Conservation (phyloP, 2,797 vertebrate species). For the Hydrolagus colliei region DNA sequence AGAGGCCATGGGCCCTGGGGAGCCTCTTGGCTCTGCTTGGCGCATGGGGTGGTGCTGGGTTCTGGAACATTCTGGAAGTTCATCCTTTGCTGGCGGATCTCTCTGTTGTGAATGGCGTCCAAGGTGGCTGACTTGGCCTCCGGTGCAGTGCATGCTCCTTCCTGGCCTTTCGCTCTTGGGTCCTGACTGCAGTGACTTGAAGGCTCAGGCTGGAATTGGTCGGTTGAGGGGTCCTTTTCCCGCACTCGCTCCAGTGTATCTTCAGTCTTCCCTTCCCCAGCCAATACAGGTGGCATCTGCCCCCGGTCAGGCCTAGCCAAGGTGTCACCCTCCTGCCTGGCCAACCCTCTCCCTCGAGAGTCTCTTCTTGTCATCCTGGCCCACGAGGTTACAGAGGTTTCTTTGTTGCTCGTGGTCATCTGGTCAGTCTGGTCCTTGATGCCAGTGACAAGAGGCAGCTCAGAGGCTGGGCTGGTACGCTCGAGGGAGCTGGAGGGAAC, state of each 20-base stretch:
- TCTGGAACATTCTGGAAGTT: constrained; percentile 38
- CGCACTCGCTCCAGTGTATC: too few relatives aligned
- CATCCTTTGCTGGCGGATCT: constrained; percentile 27
- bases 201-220: too few relatives aligned
- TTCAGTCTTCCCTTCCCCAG: too few relatives aligned
- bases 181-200: background rate
- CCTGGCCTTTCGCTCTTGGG: background rate
- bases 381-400: too few relatives aligned
- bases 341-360: background rate
- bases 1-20: constrained; percentile 54
- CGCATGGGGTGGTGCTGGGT: constrained; percentile 39
- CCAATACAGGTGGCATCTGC: background rate
- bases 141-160: too few relatives aligned
- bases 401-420: too few relatives aligned
- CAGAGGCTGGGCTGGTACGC: fast-evolving
- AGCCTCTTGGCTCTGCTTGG: constrained; percentile 42
- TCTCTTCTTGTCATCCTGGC: too few relatives aligned
- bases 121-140: too few relatives aligned
- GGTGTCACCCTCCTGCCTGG: background rate
- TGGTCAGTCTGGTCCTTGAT: too few relatives aligned
- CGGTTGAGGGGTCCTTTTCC: too few relatives aligned
- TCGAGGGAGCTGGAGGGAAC: background rate
- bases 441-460: too few relatives aligned
- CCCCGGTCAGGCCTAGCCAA: background rate
- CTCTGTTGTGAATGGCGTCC: too few relatives aligned